Evolutionary conservation across 2,797 vertebrate genomes (phyloP).

Genomic region (Thripadectes ignobilis): DNA sequence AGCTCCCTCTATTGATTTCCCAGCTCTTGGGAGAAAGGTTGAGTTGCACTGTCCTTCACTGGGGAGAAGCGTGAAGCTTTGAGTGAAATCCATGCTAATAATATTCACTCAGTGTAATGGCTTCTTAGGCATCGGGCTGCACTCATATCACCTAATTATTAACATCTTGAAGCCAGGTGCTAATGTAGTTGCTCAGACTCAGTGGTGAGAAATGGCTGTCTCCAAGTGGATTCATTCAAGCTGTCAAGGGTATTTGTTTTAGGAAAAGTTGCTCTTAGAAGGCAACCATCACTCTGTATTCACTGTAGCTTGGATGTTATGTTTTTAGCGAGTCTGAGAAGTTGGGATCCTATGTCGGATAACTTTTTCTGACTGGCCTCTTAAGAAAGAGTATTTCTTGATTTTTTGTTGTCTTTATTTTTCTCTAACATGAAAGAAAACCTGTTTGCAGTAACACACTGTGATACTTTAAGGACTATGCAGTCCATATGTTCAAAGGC

Average conservation of each 20-base stretch:
- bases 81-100: background rate
- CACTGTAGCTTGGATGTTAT: background rate
- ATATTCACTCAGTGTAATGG: background rate
- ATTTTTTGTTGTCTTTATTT: background rate
- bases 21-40: background rate
- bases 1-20: conserved; percentile 24
- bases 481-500: background rate
- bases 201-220: background rate
- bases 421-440: background rate
- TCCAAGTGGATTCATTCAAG: background rate
- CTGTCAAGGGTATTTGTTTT: background rate
- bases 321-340: background rate
- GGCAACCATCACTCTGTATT: background rate
- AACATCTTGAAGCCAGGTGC: background rate
- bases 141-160: background rate
- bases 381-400: background rate
- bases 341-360: background rate
- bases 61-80: background rate
- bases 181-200: background rate
- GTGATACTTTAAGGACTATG: background rate
- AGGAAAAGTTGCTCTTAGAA: background rate
- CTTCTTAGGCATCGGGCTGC: background rate
- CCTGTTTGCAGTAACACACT: background rate
- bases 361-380: background rate
- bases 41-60: background rate